Base-by-base conservation (phyloP, 2,113 vertebrate genomes). In the Ophthalmolycus amberensis region DNA sequence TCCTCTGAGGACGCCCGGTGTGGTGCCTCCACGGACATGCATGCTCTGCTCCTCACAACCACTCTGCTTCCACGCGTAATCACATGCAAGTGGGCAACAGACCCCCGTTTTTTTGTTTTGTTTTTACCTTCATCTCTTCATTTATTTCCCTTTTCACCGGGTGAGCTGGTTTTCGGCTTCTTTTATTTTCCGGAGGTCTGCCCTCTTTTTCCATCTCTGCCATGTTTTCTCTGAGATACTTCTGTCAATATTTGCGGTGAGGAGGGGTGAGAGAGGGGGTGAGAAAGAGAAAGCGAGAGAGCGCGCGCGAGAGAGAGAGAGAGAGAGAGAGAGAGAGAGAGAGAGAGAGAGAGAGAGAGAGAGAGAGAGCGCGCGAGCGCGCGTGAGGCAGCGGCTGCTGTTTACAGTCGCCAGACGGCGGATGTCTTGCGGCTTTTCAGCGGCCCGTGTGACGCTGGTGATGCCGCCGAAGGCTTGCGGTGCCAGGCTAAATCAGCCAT, bases 191-290 rank as follows among this genome's bases (percentile, higher is more conserved):
- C 85, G 98, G 98, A 92, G 98, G 98, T 98, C 97, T 98, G 94
- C 98, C 97, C 93, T 99, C 98, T 96, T 99, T 99, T 95, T 99
- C 98, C 96, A 96, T 98, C 95, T 99, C 97, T 97, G 98, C 98
- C 98, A 99, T 99, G 95, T 97, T 96, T 96, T 96, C 91, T 89
- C 90, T 84, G 93, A 94, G 91, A 91, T 90, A 92, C 92, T 94
- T 95, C 90, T 94, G 92, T 94, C 91, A 93, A 94, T 96, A 92
- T 94, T 94, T 94, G 92, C 90, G 86, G 83, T 87, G 91, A 91
- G 87, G 89, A 79, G 44, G 79, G 72, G 81, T 40, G 77, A 20
- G 59, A 77, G 86, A 63, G 50, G 74, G 82, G 62, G 56, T 15
- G 80, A 25, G 83, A 76, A 85, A 88, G 85, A 8, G 27, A 32